phyloP scores from a whole-genome alignment of 53 echinoderm and acorn worm species.

The Holothuria scabra region DNA sequence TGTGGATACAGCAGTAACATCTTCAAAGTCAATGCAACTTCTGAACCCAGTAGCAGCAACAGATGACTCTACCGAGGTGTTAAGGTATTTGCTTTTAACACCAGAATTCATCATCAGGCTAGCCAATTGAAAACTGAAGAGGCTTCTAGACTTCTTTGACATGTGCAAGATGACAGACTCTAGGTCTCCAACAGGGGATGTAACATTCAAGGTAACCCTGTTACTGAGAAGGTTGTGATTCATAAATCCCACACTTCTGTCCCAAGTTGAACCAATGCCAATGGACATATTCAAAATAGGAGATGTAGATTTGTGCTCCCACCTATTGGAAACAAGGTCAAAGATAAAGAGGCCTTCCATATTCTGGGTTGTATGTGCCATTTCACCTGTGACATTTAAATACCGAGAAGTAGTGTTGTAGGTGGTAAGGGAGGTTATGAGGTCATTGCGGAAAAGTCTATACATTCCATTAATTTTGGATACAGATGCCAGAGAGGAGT shows the following conservation, averaged over 20 bases:
- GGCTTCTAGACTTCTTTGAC: background rate
- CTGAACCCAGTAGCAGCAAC: background rate
- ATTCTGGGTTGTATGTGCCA: constrained; percentile 56
- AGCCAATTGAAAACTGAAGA: background rate
- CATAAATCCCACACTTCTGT: constrained; percentile 55
- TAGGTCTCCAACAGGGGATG: constrained; percentile 14
- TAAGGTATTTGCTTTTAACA: constrained; percentile 6
- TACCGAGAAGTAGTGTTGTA: constrained; percentile 53
- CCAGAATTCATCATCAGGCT: constrained; percentile 19
- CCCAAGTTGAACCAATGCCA: constrained; percentile 38
- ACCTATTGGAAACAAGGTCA: constrained; percentile 16
- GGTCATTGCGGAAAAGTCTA: constrained; percentile 51
- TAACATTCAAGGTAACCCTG: constrained; percentile 49
- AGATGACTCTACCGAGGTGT: constrained; percentile 9
- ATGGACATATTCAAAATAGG: constrained; percentile 54
- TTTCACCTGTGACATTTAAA: constrained; percentile 72
- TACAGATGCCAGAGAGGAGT: constrained; percentile 49
- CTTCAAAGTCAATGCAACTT: background rate
- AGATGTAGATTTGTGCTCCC: constrained; percentile 41
- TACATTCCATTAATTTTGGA: constrained; percentile 55
- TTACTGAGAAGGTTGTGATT: constrained; percentile 60
- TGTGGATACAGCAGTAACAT: background rate
- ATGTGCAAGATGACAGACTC: background rate
- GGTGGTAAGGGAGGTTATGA: constrained; percentile 44
- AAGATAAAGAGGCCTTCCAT: constrained; percentile 74